These are phyloP conservation scores for Adoxophyes honmai DNA, from an alignment of 1,140 invertebrate species.

Conservation along the genomic window DNA sequence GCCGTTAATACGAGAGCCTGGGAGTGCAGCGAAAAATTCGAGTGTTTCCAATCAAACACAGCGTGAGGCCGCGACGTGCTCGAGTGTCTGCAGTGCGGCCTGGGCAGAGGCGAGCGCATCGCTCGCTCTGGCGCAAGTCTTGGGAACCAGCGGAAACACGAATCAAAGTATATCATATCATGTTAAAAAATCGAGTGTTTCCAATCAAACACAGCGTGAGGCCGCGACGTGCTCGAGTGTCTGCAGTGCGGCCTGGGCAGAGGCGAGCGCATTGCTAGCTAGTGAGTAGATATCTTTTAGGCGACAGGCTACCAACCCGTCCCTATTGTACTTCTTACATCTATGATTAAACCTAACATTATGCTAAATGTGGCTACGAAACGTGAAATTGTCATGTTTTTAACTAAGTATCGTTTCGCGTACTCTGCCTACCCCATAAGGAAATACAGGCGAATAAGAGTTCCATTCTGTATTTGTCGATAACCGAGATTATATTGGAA, in stretches of 20 bases:
- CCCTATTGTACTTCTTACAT: too few relatives aligned
- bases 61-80: slow-evolving; percentile 36
- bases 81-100: slow-evolving; percentile 38
- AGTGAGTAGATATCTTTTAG: too few relatives aligned
- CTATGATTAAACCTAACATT: too few relatives aligned
- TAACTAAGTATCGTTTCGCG: too few relatives aligned
- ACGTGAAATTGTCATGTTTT: too few relatives aligned
- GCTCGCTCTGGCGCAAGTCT: not conserved
- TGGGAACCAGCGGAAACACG: not conserved
- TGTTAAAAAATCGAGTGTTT: slow-evolving; percentile 22
- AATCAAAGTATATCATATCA: too few relatives aligned
- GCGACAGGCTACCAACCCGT: too few relatives aligned
- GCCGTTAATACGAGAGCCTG: slow-evolving; percentile 6
- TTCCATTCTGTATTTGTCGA: too few relatives aligned
- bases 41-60: slow-evolving; percentile 34
- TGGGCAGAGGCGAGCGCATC: not conserved
- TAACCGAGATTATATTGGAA: too few relatives aligned
- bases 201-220: slow-evolving; percentile 32
- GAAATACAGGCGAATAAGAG: too few relatives aligned
- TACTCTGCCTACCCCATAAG: too few relatives aligned
- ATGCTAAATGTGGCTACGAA: too few relatives aligned
- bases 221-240: slow-evolving; percentile 40
- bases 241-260: slow-evolving; percentile 30
- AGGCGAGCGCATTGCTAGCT: not conserved
- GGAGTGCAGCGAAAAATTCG: slow-evolving; percentile 13